A percentile compares a stretch with the other conserved stretches of the same genome.
Conservation (phyloP, 2,113 vertebrate species). For the Bagarius yarrelli region DNA sequence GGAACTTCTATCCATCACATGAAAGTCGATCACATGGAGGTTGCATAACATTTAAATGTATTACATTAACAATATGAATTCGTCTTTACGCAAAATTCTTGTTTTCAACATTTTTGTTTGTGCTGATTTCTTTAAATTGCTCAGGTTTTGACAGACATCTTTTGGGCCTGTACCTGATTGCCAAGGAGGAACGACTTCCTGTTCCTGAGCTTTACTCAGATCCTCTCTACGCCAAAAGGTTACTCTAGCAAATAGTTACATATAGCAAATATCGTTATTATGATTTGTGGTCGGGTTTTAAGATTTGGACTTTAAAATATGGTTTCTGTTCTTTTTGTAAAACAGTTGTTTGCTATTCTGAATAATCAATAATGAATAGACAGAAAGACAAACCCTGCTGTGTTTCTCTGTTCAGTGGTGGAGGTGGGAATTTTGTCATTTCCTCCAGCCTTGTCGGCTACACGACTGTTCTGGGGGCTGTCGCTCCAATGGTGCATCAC, state of each 20-base stretch:
- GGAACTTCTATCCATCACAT: too few relatives aligned
- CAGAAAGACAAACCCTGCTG: neutral
- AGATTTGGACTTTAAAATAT: too few relatives aligned
- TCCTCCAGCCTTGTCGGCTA: slow-evolving; percentile 93
- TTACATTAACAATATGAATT: neutral
- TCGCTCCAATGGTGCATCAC: slow-evolving; percentile 84
- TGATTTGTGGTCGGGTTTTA: too few relatives aligned
- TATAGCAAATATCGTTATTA: neutral
- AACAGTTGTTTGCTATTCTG: too few relatives aligned
- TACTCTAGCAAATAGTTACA: neutral
- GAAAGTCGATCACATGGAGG: neutral
- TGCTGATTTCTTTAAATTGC: neutral
- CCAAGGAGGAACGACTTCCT: slow-evolving; percentile 82
- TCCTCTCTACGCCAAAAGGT: slow-evolving; percentile 87
- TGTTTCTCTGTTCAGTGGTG: slow-evolving; percentile 75
- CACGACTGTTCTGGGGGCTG: slow-evolving; percentile 74
- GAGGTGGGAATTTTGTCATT: slow-evolving; percentile 91
- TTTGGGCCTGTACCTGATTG: slow-evolving; percentile 84
- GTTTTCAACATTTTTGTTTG: neutral
- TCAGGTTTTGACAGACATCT: slow-evolving; percentile 95
- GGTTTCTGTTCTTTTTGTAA: too few relatives aligned
- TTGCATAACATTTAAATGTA: neutral
- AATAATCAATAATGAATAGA: neutral
- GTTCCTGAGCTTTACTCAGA: slow-evolving; percentile 85
- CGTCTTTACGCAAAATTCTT: too few relatives aligned